Conservation (phyloP, 2,888 invertebrate genomes). For the Pyrocoelia pectoralis region DNA sequence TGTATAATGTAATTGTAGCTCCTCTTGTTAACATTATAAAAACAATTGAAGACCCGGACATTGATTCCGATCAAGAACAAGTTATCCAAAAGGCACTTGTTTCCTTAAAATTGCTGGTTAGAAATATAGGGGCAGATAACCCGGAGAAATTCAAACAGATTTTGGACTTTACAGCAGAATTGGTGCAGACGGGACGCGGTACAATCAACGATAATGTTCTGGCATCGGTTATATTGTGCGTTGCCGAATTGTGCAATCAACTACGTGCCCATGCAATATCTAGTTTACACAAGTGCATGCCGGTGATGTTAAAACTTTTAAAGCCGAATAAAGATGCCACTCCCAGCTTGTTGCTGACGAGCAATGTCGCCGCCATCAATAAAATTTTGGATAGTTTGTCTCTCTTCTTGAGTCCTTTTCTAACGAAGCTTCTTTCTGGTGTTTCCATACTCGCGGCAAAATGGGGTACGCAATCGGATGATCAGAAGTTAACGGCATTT, state of each 20-base stretch:
- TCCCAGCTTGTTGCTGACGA: slow-evolving; percentile 71
- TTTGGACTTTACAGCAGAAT: slow-evolving; percentile 71
- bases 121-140: slow-evolving; percentile 71
- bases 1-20: slow-evolving; percentile 68
- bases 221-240: slow-evolving; percentile 77
- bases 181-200: slow-evolving; percentile 63
- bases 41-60: slow-evolving; percentile 59
- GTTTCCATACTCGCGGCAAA: slow-evolving; percentile 67
- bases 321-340: slow-evolving; percentile 68
- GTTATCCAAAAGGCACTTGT: slow-evolving; percentile 85
- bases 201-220: slow-evolving; percentile 67
- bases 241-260: slow-evolving; percentile 80
- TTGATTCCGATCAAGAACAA: slow-evolving; percentile 68
- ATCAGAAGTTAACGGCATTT: slow-evolving; percentile 64
- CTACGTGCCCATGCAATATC: slow-evolving; percentile 79
- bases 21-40: slow-evolving; percentile 69
- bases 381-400: slow-evolving; percentile 85
- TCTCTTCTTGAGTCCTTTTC: slow-evolving; percentile 85
- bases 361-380: slow-evolving; percentile 79
- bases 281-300: slow-evolving; percentile 81
- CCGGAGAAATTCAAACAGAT: slow-evolving; percentile 76
- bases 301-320: slow-evolving; percentile 72
- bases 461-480: slow-evolving; percentile 58
- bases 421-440: slow-evolving; percentile 74
- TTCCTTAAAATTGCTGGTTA: slow-evolving; percentile 83